Evolutionary conservation across 2,113 vertebrate genomes (phyloP).

Genomic region (Charina bottae): DNA sequence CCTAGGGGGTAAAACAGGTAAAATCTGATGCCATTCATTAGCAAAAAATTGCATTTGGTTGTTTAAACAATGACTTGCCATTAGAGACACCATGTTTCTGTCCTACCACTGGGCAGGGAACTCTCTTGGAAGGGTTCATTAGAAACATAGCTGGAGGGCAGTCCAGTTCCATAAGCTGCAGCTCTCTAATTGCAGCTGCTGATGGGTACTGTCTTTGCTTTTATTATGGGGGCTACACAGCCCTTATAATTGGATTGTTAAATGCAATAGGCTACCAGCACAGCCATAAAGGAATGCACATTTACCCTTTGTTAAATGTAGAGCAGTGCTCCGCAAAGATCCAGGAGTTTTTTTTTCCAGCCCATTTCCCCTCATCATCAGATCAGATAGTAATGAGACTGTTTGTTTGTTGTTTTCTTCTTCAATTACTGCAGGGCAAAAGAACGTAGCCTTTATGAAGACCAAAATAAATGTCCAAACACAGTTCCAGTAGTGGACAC

Average conservation of each 20-base stretch:
- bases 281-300: conserved; percentile 78
- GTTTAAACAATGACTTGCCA: background rate
- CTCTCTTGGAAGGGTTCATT: conserved; percentile 74
- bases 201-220: conserved; percentile 75
- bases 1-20: background rate
- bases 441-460: conserved; percentile 73
- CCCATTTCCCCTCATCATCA: conserved; percentile 75
- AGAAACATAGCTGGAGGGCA: conserved; percentile 73
- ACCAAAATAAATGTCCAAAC: conserved; percentile 75
- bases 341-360: conserved; percentile 74
- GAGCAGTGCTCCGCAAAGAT: conserved; percentile 75
- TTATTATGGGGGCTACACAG: conserved; percentile 76
- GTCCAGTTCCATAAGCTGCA: conserved; percentile 74
- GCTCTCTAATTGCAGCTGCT: conserved; percentile 84
- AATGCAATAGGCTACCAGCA: conserved; percentile 78
- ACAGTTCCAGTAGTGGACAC: conserved; percentile 69
- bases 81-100: conserved; percentile 47
- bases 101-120: conserved; percentile 67
- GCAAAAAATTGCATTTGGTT: background rate
- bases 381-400: conserved; percentile 77
- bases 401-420: conserved; percentile 66
- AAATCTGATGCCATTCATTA: background rate
- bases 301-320: conserved; percentile 73
- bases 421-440: conserved; percentile 73
- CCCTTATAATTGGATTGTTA: conserved; percentile 86